These are phyloP conservation scores for Pimephales promelas DNA, from an alignment of 2,113 vertebrate species.

Conservation along the genomic window DNA sequence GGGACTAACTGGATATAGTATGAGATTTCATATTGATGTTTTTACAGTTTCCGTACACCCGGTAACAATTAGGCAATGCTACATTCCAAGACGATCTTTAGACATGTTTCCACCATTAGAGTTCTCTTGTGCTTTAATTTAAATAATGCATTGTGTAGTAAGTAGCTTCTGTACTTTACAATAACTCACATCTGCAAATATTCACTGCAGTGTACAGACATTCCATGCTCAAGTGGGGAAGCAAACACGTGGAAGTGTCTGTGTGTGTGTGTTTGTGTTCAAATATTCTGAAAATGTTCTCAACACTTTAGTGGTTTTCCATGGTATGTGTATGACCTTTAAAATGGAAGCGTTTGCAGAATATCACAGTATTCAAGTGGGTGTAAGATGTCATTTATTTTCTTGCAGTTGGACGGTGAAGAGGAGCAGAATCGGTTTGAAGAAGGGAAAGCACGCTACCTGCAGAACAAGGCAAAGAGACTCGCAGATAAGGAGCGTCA, in stretches of 20 bases:
- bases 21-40: background rate
- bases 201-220: background rate
- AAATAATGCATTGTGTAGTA: background rate
- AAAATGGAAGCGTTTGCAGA: slow-evolving; percentile 4
- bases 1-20: background rate
- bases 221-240: slow-evolving; percentile 1
- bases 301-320: background rate
- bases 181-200: background rate
- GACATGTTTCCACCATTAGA: slow-evolving; percentile 37
- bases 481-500: slow-evolving; percentile 72
- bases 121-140: slow-evolving; percentile 42
- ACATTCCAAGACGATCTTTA: background rate
- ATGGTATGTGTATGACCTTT: slow-evolving; percentile 21
- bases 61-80: background rate
- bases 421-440: slow-evolving; percentile 90
- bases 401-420: slow-evolving; percentile 83
- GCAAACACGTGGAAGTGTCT: background rate
- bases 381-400: slow-evolving; percentile 39
- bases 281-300: background rate
- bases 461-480: slow-evolving; percentile 90
- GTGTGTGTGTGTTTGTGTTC: background rate
- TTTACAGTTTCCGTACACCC: background rate
- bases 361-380: background rate
- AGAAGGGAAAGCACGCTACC: slow-evolving; percentile 89
- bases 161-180: no score